Evolutionary conservation across 2,888 invertebrate genomes (phyloP).

Genomic region (Harmothoe impar): DNA sequence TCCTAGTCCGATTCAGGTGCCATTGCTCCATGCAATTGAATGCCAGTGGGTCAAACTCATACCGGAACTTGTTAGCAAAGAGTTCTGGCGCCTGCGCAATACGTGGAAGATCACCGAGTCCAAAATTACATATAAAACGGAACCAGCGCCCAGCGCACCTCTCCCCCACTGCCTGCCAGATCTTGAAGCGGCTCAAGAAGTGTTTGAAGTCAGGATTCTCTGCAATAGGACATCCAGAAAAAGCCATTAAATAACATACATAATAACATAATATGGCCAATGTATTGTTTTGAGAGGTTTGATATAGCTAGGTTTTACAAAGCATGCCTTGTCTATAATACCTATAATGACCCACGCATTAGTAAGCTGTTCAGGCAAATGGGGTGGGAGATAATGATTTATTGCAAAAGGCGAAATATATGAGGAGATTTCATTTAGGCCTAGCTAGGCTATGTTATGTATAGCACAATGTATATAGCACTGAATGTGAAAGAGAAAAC

Average conservation of each 20-base stretch:
- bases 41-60: slow-evolving; percentile 74
- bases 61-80: slow-evolving; percentile 80
- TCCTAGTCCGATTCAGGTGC: slow-evolving; percentile 66
- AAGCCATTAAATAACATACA: background rate
- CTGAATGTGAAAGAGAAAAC: too few species aligned
- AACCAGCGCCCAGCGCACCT: slow-evolving; percentile 76
- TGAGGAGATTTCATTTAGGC: too few species aligned
- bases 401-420: too few species aligned
- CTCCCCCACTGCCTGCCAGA: slow-evolving; percentile 67
- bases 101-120: slow-evolving; percentile 75
- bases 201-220: slow-evolving; percentile 71
- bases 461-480: too few species aligned
- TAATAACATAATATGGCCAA: too few species aligned
- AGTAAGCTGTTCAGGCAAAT: too few species aligned
- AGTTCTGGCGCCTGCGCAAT: slow-evolving; percentile 73
- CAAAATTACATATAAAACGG: slow-evolving; percentile 78
- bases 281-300: too few species aligned
- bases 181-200: slow-evolving; percentile 68
- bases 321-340: too few species aligned
- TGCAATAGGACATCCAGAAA: slow-evolving; percentile 55
- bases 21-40: slow-evolving; percentile 76
- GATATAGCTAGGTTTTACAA: too few species aligned
- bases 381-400: too few species aligned
- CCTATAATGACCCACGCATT: too few species aligned
- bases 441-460: too few species aligned